These are phyloP conservation scores for Ahaetulla prasina DNA, from an alignment of 2,113 vertebrate genomes.

Conservation along the genomic window DNA sequence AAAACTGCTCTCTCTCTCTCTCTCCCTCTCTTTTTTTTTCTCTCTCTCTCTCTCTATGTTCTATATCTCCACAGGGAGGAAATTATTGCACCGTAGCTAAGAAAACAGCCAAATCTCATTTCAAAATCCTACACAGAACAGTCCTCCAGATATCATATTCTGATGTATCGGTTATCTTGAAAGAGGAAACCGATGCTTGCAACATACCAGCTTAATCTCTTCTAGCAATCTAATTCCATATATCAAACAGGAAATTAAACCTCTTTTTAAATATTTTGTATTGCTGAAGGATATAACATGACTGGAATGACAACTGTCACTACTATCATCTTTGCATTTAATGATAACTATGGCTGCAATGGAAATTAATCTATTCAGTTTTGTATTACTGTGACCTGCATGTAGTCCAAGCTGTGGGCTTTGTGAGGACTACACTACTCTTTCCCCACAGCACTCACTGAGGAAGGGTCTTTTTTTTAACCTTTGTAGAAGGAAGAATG, in stretches of 20 bases:
- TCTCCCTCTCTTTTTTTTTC: not conserved
- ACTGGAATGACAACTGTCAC: conserved; percentile 24
- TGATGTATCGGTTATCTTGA: not conserved
- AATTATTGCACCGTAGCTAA: conserved; percentile 10
- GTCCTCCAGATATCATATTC: not conserved
- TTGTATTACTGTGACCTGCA: not conserved
- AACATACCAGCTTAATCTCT: conserved; percentile 8
- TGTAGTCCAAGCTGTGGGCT: not conserved
- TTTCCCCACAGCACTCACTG: not conserved
- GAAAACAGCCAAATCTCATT: not conserved
- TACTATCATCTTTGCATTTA: rapidly evolving
- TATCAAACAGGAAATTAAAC: conserved; percentile 23
- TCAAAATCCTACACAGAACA: not conserved
- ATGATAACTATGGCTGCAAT: not conserved
- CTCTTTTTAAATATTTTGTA: conserved; percentile 31
- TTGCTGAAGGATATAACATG: conserved; percentile 25
- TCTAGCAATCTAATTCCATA: conserved; percentile 14
- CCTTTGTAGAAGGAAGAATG: not conserved
- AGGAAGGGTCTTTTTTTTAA: not conserved
- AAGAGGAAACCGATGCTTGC: not conserved
- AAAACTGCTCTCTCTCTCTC: not conserved
- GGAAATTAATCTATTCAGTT: not conserved
- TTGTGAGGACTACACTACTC: not conserved
- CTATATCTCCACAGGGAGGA: not conserved
- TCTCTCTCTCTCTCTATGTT: not conserved